Evolutionary conservation across 2,113 vertebrate genomes (phyloP).

Genomic region (Erythrolamprus reginae): DNA sequence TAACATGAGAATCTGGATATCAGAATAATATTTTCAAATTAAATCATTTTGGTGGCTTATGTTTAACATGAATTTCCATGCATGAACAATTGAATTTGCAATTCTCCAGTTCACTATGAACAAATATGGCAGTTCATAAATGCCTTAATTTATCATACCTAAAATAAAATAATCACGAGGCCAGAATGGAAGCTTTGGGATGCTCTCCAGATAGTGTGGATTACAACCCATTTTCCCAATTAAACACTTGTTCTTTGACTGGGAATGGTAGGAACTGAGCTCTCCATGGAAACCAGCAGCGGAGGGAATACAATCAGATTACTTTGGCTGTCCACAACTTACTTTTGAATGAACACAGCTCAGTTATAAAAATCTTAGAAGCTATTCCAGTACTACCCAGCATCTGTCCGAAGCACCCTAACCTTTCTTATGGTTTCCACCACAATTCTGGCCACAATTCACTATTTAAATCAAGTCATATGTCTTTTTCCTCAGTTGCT

Average conservation of each 20-base stretch:
- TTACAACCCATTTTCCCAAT: background rate
- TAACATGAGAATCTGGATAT: background rate
- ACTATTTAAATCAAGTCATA: background rate
- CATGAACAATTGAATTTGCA: background rate
- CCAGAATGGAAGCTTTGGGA: background rate
- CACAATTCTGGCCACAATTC: background rate
- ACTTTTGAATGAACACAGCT: background rate
- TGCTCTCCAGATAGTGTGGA: background rate
- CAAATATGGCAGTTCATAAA: background rate
- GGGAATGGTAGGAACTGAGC: background rate
- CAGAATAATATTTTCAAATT: background rate
- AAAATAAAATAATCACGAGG: conserved; percentile 2
- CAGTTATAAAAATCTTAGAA: background rate
- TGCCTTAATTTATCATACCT: conserved; percentile 18
- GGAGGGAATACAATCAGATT: background rate
- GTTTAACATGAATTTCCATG: background rate
- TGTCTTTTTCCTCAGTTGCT: background rate
- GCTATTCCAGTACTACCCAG: background rate
- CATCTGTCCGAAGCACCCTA: background rate
- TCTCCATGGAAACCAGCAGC: background rate
- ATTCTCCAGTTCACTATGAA: background rate
- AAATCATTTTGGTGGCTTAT: background rate
- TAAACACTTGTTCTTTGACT: background rate
- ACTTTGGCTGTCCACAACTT: background rate
- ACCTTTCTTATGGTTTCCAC: background rate